Conservation (phyloP, 2,888 invertebrate species). For the Omphaloscelis lunosa region DNA sequence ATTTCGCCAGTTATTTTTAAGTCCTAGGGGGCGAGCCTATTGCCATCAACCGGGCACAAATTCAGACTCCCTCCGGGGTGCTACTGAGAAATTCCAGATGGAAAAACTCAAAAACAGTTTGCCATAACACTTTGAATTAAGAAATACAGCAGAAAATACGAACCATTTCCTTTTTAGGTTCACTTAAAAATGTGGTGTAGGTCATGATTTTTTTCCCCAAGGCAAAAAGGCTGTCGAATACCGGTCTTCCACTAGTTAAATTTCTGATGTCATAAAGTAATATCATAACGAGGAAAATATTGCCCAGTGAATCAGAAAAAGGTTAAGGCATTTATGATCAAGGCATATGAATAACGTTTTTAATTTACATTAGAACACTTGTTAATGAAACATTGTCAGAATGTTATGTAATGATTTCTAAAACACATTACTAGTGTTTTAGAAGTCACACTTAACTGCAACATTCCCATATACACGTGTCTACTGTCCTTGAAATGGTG, state of each 20-base stretch:
- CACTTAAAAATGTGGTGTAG: slow-evolving; percentile 2
- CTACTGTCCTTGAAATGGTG: slow-evolving; percentile 13
- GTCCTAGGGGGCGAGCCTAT: too few relatives aligned
- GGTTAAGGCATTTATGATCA: background rate
- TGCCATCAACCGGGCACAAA: too few relatives aligned
- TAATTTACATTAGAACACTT: background rate
- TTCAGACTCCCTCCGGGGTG: too few relatives aligned
- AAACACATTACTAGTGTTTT: slow-evolving; percentile 4
- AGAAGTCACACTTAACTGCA: too few relatives aligned
- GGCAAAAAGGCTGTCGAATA: slow-evolving; percentile 6
- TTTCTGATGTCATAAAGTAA: background rate
- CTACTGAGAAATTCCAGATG: too few relatives aligned
- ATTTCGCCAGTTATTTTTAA: too few relatives aligned
- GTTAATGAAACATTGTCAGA: background rate
- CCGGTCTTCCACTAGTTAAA: slow-evolving; percentile 21
- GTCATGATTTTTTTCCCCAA: slow-evolving; percentile 20
- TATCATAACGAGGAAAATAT: background rate
- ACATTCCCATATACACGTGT: background rate
- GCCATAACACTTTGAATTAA: too few relatives aligned
- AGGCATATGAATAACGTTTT: background rate
- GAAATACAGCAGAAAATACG: background rate
- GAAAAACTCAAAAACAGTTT: too few relatives aligned
- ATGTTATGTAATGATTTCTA: background rate
- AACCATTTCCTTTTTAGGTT: background rate
- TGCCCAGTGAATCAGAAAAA: background rate